Conservation (phyloP, 2,888 invertebrate genomes). For the Priocnemis perturbator region DNA sequence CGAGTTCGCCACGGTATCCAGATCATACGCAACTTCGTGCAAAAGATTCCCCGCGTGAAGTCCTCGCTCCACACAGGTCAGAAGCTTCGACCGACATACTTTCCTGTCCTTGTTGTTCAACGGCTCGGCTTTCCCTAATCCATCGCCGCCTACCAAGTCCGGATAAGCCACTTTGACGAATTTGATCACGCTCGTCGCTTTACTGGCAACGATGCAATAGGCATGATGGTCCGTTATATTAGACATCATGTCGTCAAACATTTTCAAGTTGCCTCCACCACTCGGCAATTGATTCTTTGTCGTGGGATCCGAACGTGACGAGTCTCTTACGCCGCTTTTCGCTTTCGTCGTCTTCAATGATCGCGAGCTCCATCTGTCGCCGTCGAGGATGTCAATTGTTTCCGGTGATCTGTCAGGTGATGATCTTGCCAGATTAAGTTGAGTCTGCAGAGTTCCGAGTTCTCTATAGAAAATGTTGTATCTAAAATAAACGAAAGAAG, state of each 20-base stretch:
- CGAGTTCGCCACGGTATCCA: slow-evolving; percentile 77
- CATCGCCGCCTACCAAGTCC: slow-evolving; percentile 81
- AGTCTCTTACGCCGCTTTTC: slow-evolving; percentile 26
- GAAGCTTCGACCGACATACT: slow-evolving; percentile 78
- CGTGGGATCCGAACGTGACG: slow-evolving; percentile 14
- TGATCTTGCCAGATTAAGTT: slow-evolving; percentile 75
- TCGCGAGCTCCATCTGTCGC: slow-evolving; percentile 34
- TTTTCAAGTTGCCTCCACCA: slow-evolving; percentile 36
- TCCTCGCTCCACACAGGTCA: slow-evolving; percentile 83
- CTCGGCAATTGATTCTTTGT: slow-evolving; percentile 9
- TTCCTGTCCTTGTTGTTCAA: slow-evolving; percentile 78
- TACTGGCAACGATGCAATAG: slow-evolving; percentile 78
- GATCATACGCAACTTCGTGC: slow-evolving; percentile 83
- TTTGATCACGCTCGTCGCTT: slow-evolving; percentile 80
- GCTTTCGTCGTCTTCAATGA: slow-evolving; percentile 18
- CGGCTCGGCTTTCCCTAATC: slow-evolving; percentile 79
- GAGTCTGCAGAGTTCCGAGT: slow-evolving; percentile 77
- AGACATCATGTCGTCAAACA: slow-evolving; percentile 37
- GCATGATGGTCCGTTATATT: slow-evolving; percentile 63
- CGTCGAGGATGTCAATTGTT: slow-evolving; percentile 16
- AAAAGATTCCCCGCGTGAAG: slow-evolving; percentile 79
- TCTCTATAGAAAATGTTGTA: slow-evolving; percentile 79
- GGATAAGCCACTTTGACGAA: slow-evolving; percentile 87
- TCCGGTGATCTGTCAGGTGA: slow-evolving; percentile 28
- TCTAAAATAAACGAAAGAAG: slow-evolving; percentile 70